Evolutionary conservation across 2,113 vertebrate species (phyloP).

Genomic region (Toxostoma redivivum): DNA sequence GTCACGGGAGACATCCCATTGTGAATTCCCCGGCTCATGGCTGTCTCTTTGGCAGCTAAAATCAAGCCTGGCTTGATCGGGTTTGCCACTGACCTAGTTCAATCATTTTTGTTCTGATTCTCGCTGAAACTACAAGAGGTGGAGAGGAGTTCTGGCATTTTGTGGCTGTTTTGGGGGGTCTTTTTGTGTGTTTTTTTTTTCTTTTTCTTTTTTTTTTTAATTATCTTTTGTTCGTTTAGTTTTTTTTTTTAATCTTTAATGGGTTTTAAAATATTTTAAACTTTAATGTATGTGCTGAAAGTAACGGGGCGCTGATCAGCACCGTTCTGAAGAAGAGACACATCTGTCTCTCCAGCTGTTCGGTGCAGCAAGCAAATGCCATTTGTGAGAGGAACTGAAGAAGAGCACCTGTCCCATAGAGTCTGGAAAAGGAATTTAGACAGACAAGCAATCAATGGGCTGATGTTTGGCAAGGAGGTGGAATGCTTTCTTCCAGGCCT

Average conservation of each 20-base stretch:
- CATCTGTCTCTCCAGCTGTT: background rate
- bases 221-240: no score
- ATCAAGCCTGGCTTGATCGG: background rate
- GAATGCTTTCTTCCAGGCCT: background rate
- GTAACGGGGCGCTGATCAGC: fast-evolving
- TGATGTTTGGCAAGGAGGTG: background rate
- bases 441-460: background rate
- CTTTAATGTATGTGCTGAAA: no score
- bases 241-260: no score
- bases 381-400: background rate
- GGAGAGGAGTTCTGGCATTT: background rate
- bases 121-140: background rate
- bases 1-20: no score
- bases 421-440: background rate
- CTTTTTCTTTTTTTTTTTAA: no score
- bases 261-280: no score
- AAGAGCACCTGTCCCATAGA: background rate
- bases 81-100: background rate
- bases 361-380: fast-evolving
- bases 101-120: background rate
- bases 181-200: background rate
- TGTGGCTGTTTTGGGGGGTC: background rate
- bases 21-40: fast-evolving
- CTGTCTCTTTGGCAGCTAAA: background rate
- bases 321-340: background rate